These are phyloP conservation scores for Nasonia oneida DNA, from an alignment of 2,888 invertebrate genomes.

Conservation along the genomic window DNA sequence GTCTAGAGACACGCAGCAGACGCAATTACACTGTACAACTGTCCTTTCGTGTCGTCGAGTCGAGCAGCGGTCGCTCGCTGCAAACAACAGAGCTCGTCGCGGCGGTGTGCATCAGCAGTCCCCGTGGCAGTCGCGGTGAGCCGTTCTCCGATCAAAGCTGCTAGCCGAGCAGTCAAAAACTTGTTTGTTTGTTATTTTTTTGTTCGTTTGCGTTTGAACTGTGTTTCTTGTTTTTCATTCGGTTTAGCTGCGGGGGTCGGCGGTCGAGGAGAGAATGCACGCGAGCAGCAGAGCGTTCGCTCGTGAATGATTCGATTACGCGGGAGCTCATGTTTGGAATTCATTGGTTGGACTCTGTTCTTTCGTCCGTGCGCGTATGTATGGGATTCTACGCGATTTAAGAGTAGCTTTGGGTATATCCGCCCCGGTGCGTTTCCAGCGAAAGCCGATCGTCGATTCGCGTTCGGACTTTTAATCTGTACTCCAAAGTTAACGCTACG, in stretches of 20 bases:
- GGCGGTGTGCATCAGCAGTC: background rate
- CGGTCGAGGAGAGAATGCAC: background rate
- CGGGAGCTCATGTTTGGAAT: background rate
- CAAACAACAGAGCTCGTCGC: constrained; percentile 5
- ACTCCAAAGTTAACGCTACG: too few species aligned
- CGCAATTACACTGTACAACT: background rate
- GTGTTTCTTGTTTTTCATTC: background rate
- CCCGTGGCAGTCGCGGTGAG: background rate
- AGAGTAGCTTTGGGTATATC: too few species aligned
- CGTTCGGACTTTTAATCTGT: too few species aligned
- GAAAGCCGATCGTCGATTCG: too few species aligned
- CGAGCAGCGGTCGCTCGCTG: background rate
- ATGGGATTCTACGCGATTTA: too few species aligned
- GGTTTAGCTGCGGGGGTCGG: background rate
- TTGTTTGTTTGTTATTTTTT: background rate
- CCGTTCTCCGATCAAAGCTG: background rate
- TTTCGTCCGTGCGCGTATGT: background rate
- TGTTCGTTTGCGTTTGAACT: background rate
- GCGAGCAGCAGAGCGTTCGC: background rate
- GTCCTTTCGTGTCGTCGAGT: background rate
- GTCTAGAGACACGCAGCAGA: too few species aligned
- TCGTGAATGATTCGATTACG: background rate
- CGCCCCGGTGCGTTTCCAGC: too few species aligned
- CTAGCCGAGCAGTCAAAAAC: constrained; percentile 5
- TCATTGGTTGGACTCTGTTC: background rate